Evolutionary conservation across 2,113 vertebrate species (phyloP), one percentile per base, ranked within the genome.

Genomic region (Rhynchopsitta pachyrhyncha): DNA sequence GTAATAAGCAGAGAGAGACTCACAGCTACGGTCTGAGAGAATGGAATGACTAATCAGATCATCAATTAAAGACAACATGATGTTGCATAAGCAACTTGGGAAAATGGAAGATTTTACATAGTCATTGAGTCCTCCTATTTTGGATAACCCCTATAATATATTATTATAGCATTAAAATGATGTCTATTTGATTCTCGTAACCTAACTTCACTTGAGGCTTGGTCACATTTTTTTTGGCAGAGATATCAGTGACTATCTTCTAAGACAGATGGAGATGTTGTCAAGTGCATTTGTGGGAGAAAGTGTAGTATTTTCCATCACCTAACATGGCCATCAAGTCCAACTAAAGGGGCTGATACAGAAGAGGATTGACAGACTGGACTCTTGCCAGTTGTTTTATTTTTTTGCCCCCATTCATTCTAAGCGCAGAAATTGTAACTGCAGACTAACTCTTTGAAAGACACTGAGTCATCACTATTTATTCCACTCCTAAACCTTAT

Each of bases 381-480:
- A 60, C 35, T 75, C 8, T 35, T 67, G 86, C 77, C 91, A 92
- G 63, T 5, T 8, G 71, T 35, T 44, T 83, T 23, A 9, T 49
- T 60, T 66, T 78, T 83, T 82, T 69, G 10, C 33, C 47, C 79
- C 47, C 76, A 90, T 96, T 96, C 95, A 94, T 95, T 90, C 64
- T 64, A 86, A 90, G 57, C 46, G 14, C 50, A 47, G 87, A 63
- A 85, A 73, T 12, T 86, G 64, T 93, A 92, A 71, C 79, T 95
- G 41, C 59, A 93, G 82, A 59, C 82, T 74, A 37, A 59, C 46
- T 92, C 64, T 92, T 76, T 88, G 39, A 88, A 92, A 89, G 62
- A 64, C 82, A 90, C 42, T 92, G 92, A 94, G 41, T 95, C 88
- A 92, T 93, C 80, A 57, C 49, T 92, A 68, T 68, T 88, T 92